phyloP scores from a whole-genome alignment of 2,113 vertebrate species.

The Eulemur macaco region DNA sequence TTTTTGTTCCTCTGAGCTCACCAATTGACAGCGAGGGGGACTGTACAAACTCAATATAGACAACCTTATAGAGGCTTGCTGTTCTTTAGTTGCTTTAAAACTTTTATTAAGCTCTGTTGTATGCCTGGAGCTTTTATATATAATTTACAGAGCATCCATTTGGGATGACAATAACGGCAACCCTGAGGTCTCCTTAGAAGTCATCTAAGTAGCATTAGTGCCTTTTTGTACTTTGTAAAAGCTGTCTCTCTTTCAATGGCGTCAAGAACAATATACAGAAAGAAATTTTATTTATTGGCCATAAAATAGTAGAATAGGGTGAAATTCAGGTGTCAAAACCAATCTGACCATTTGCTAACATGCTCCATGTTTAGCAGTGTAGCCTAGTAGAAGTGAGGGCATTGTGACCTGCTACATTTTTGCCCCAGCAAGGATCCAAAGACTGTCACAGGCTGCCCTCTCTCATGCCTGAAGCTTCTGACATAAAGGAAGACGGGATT shows the following conservation, averaged over 20 bases:
- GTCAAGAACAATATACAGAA: not conserved
- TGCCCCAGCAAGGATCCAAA: not conserved
- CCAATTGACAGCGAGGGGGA: not conserved
- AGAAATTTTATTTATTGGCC: not conserved
- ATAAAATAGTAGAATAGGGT: not conserved
- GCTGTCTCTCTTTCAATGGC: not conserved
- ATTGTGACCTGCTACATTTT: not conserved
- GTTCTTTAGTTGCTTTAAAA: not conserved
- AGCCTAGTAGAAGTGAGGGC: not conserved
- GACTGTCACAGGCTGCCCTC: not conserved
- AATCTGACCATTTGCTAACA: not conserved
- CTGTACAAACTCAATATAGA: not conserved
- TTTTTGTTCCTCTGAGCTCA: not conserved
- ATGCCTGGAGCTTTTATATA: not conserved
- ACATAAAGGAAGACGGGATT: not conserved
- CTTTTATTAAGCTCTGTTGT: not conserved
- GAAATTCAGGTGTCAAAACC: not conserved
- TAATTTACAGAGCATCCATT: not conserved
- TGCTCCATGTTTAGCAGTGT: not conserved
- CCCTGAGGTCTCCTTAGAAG: not conserved
- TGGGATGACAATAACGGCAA: not conserved
- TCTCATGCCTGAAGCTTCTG: not conserved
- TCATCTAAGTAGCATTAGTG: not conserved
- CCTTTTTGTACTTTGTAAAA: constrained; percentile 14
- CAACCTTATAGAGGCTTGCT: not conserved